phyloP scores from a whole-genome alignment of 2,113 vertebrate genomes.

The rabbit (Oryctolagus cuniculus) region DNA sequence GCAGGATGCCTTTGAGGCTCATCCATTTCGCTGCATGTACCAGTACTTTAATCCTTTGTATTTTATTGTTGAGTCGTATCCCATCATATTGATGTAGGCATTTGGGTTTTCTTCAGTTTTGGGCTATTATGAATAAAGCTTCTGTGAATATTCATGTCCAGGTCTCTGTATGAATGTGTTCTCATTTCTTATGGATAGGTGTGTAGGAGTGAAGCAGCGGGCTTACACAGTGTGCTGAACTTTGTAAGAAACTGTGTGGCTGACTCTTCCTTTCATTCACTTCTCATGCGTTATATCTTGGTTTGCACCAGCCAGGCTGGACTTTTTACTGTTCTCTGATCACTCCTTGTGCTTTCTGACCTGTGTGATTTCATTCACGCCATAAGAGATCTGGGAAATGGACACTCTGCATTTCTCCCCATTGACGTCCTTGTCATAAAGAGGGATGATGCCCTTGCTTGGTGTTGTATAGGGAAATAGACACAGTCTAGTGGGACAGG shows the following conservation, averaged over 20 bases:
- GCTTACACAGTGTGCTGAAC: not conserved
- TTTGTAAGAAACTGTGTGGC: not conserved
- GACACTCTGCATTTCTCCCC: not conserved
- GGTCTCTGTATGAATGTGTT: not conserved
- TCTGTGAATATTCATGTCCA: not conserved
- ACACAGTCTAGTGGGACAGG: not conserved
- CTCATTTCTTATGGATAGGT: not conserved
- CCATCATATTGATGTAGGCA: not conserved
- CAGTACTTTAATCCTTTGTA: not conserved
- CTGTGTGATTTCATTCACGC: not conserved
- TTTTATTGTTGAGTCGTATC: not conserved
- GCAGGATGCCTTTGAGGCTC: not conserved
- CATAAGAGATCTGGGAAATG: not conserved
- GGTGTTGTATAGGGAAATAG: not conserved
- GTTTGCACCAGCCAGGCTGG: not conserved
- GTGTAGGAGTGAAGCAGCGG: not conserved
- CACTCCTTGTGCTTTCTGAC: not conserved
- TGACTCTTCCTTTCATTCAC: not conserved
- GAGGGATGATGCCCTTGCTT: not conserved
- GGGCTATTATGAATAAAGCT: not conserved
- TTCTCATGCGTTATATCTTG: not conserved
- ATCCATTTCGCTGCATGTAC: not conserved
- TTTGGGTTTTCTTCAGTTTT: not conserved
- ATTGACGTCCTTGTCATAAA: constrained; percentile 26
- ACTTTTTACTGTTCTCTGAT: no score